Conservation (phyloP, 2,113 vertebrate species). For the Ceyx cyanopectus region DNA sequence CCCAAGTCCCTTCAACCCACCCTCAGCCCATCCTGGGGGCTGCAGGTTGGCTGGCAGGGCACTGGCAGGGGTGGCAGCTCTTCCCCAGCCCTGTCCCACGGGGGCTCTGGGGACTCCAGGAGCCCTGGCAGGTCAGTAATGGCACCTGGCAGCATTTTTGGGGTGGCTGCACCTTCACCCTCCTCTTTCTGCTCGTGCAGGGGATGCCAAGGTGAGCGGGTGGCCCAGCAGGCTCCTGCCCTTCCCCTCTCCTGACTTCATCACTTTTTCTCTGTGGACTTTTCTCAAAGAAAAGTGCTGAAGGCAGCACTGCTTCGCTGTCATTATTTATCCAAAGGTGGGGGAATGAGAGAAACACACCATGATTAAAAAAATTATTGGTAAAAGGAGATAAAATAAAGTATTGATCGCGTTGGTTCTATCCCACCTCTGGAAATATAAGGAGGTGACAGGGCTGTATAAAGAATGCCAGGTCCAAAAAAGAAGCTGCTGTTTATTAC, state of each 20-base stretch:
- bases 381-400: constrained; percentile 65
- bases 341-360: neutral
- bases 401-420: constrained; percentile 25
- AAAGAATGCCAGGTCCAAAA: constrained; percentile 39
- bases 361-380: constrained; percentile 67
- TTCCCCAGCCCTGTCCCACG: neutral
- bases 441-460: constrained; percentile 23
- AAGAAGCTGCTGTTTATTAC: constrained; percentile 26
- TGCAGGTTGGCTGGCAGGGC: rapidly evolving
- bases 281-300: constrained; percentile 38
- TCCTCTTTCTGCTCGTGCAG: rapidly evolving
- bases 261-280: neutral
- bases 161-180: rapidly evolving
- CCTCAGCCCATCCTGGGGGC: neutral
- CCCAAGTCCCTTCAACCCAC: neutral
- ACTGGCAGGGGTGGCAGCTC: neutral
- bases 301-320: neutral
- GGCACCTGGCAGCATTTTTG: rapidly evolving
- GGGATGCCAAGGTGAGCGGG: neutral
- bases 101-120: rapidly evolving
- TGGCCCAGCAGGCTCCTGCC: neutral
- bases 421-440: constrained; percentile 30
- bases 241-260: neutral
- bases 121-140: rapidly evolving
- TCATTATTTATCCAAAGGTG: constrained; percentile 39